Percentiles rank a stretch among this genome's conserved stretches.
These are phyloP conservation scores for Oreotrochilus melanogaster DNA, from an alignment of 2,113 vertebrate genomes.

Conservation along the genomic window DNA sequence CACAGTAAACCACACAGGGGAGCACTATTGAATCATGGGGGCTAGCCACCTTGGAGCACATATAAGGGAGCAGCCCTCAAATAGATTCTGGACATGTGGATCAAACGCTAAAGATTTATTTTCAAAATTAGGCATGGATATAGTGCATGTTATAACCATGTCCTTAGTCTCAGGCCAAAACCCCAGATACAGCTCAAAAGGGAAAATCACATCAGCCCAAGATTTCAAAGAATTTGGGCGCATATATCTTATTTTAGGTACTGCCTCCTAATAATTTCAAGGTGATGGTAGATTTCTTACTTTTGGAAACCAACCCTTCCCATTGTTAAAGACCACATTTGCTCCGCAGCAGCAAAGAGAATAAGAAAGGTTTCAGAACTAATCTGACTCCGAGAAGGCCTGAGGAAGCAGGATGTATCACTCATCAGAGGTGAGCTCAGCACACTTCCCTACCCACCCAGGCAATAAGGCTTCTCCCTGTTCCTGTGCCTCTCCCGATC, in stretches of 20 bases:
- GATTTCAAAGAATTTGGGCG: background rate
- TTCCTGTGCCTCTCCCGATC: slow-evolving; percentile 92
- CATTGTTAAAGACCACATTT: background rate
- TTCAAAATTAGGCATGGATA: background rate
- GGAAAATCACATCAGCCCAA: background rate
- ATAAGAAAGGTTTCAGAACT: background rate
- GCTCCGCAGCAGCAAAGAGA: background rate
- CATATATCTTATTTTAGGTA: background rate
- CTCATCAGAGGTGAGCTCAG: background rate
- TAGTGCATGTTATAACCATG: background rate
- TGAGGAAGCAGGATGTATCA: background rate
- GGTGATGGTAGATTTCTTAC: background rate
- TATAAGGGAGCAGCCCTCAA: background rate
- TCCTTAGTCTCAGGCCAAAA: background rate
- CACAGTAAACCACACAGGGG: accelerated
- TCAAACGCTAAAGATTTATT: background rate
- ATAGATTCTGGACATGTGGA: background rate
- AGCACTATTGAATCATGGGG: background rate
- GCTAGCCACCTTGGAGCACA: background rate
- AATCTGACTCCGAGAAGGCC: background rate
- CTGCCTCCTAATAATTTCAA: background rate
- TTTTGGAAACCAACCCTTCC: background rate
- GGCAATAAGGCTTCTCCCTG: slow-evolving; percentile 91
- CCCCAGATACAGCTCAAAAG: background rate
- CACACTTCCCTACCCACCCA: slow-evolving; percentile 78